Evolutionary conservation across 1,140 invertebrate genomes (phyloP), one percentile per base, ranked within the genome.

Genomic region (Thalassaphorura encarpata): DNA sequence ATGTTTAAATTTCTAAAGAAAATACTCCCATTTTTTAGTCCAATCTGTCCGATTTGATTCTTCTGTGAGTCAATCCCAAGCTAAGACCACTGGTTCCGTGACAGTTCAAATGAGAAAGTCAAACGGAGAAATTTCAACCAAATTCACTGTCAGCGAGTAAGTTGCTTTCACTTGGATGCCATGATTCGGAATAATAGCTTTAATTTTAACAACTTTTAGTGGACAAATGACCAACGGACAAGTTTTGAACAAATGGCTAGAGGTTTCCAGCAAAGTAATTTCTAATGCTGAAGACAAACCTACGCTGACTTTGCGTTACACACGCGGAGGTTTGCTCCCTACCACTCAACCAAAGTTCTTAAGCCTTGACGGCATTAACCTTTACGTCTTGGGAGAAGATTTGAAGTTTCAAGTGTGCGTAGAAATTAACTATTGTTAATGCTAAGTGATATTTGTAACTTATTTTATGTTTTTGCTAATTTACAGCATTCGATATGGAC

Each of bases 251-350:
- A 5, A 11, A 2, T 63, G 61, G 61, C 46, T 63, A 18, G 51
- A 63, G 42, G 29, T 57, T n/a, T 56, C 61, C 8, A 54, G 52
- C 13, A 27, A 21, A 11, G 47, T 51, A 43, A 2, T 62, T 1
- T 0, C 16, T 16, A 16, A 21, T 16, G 8, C 49, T 29, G 28
- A 27, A 19, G 46, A 49, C 16, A 60, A 45, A 54, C 39, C 52
- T 24, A 43, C 31, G 13, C n/a, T 59, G n/a, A 18, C 51, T 39
- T 16, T 60, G 5, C 31, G 42, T 3, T 63, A 60, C 51, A 53
- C 18, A 3, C 54, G 61, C 6, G 53, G 53, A 11, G 57, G 58
- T 21, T 27, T 63, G 33, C 16, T 63, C 13, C 58, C 53, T 21
- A 28, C 23, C 15, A 45, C 15, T 21, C 57, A 63, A 42, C 27